These are phyloP conservation scores for Laspeyria flexula DNA, from an alignment of 2,888 invertebrate species.

Conservation along the genomic window DNA sequence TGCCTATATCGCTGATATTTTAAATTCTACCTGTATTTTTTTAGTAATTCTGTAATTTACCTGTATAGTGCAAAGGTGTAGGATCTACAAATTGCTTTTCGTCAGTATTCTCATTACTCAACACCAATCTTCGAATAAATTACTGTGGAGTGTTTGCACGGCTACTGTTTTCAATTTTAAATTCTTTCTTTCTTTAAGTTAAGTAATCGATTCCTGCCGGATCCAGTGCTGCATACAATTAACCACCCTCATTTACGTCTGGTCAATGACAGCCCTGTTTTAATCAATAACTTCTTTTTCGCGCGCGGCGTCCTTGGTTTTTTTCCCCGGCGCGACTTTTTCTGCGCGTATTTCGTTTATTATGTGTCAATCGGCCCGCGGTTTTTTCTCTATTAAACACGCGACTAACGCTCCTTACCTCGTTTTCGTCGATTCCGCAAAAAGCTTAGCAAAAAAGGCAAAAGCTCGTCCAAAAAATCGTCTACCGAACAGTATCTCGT, in stretches of 20 bases:
- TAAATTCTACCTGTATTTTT: neutral
- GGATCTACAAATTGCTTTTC: neutral
- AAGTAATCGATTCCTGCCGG: conserved; percentile 66
- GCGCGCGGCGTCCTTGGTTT: conserved; percentile 82
- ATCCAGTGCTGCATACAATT: conserved; percentile 81
- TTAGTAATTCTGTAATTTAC: neutral
- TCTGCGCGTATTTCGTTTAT: conserved; percentile 82
- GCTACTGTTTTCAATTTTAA: conserved; percentile 51
- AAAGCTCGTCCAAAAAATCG: conserved; percentile 84
- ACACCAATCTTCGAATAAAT: conserved; percentile 19
- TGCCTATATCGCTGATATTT: neutral
- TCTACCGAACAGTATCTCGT: conserved; percentile 83
- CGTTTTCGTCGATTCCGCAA: conserved; percentile 75
- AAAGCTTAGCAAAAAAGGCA: conserved; percentile 80
- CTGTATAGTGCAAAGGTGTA: neutral
- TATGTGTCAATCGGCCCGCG: conserved; percentile 77
- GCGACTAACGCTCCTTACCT: conserved; percentile 63
- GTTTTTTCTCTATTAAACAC: conserved; percentile 58
- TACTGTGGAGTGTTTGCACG: conserved; percentile 31
- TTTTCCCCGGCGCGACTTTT: conserved; percentile 83
- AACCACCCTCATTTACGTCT: conserved; percentile 85
- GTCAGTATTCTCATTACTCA: conserved; percentile 14
- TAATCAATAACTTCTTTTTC: conserved; percentile 86
- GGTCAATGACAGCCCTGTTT: conserved; percentile 85
- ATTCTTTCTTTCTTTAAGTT: conserved; percentile 49